Evolutionary conservation across 2,797 vertebrate species (phyloP).

Genomic region (Allobates femoralis): DNA sequence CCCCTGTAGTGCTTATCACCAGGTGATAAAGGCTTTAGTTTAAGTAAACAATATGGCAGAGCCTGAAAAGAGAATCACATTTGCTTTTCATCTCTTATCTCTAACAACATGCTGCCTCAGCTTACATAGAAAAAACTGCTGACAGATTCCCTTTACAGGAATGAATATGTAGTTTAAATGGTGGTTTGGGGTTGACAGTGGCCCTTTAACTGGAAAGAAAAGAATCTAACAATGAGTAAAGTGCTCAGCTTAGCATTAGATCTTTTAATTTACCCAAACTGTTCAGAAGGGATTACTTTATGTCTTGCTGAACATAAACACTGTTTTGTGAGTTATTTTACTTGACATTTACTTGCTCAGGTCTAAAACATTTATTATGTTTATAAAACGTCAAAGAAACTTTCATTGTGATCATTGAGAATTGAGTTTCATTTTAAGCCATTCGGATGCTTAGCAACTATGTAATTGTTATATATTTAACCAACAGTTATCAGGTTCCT

Average conservation of each 20-base stretch:
- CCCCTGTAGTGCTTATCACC: too few species aligned
- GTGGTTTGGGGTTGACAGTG: too few species aligned
- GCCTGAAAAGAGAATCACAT: too few species aligned
- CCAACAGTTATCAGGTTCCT: slow-evolving; percentile 18
- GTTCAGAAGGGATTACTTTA: neutral
- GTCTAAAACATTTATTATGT: slow-evolving; percentile 17
- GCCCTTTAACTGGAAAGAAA: too few species aligned
- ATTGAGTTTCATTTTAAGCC: slow-evolving; percentile 15
- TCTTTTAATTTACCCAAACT: neutral
- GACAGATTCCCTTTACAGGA: too few species aligned
- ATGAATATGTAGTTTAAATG: too few species aligned
- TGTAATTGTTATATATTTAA: slow-evolving; percentile 30
- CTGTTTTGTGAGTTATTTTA: neutral
- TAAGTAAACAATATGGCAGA: too few species aligned
- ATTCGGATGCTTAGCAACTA: slow-evolving; percentile 1
- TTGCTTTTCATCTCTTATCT: too few species aligned
- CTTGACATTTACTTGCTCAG: neutral
- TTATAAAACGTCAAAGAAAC: slow-evolving; percentile 5
- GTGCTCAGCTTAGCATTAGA: neutral
- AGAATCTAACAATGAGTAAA: neutral
- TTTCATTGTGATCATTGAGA: slow-evolving; percentile 4
- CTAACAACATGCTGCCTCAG: too few species aligned
- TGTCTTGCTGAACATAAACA: neutral
- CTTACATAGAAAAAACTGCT: too few species aligned
- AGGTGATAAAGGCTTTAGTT: too few species aligned